phyloP scores from a whole-genome alignment of 23 tunicate species.

The Ciona savignyi region DNA sequence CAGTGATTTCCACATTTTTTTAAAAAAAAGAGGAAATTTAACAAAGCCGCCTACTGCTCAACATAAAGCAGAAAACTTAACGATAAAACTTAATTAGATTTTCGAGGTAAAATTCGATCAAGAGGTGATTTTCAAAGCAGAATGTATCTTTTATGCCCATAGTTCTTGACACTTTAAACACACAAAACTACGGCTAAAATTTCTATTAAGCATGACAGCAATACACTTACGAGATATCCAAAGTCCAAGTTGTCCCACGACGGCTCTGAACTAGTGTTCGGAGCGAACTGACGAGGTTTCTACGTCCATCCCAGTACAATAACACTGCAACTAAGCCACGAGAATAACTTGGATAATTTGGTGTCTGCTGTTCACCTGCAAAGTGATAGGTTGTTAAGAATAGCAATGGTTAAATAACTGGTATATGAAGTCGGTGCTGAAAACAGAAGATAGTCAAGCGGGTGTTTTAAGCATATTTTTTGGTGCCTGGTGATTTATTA shows the following conservation, averaged over 20 bases:
- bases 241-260: constrained; percentile 66
- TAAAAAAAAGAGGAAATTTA: too few species aligned
- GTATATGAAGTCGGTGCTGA: too few species aligned
- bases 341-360: constrained; percentile 62
- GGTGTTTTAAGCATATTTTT: too few species aligned
- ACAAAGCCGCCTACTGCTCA: too few species aligned
- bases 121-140: too few species aligned
- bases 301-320: constrained; percentile 95
- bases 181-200: neutral
- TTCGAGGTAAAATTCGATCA: too few species aligned
- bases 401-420: too few species aligned
- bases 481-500: too few species aligned
- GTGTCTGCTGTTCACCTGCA: constrained; percentile 71
- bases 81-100: too few species aligned
- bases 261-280: constrained; percentile 68
- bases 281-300: constrained; percentile 53
- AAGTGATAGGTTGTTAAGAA: neutral
- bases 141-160: neutral
- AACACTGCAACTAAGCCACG: constrained; percentile 77
- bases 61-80: too few species aligned
- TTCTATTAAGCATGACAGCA: neutral
- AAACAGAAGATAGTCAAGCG: too few species aligned
- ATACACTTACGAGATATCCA: constrained; percentile 37
- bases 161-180: neutral
- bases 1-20: too few species aligned